Percentiles rank a stretch among this genome's conserved stretches.
These are phyloP conservation scores for Argentina silus DNA, from an alignment of 2,797 vertebrate species.

Conservation along the genomic window DNA sequence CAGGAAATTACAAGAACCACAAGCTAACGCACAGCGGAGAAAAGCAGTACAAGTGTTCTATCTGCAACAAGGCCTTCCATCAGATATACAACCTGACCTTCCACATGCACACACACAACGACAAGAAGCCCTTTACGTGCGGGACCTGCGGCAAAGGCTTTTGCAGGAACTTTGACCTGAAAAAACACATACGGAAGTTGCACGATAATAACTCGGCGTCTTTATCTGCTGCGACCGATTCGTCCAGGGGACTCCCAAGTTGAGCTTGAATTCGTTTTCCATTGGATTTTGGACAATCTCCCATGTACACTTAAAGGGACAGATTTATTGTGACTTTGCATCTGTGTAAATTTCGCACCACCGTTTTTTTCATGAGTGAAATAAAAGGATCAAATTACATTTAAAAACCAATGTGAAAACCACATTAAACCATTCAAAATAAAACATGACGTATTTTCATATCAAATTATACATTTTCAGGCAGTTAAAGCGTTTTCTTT, in stretches of 20 bases:
- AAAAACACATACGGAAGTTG: conserved; percentile 90
- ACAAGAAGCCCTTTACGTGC: conserved; percentile 91
- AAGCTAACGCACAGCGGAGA: conserved; percentile 91
- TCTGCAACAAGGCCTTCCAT: conserved; percentile 92
- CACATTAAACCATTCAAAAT: neutral
- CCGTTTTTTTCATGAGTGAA: neutral
- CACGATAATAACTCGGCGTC: conserved; percentile 79
- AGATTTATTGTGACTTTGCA: conserved; percentile 11
- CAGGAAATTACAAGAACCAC: conserved; percentile 93
- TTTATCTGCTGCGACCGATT: conserved; percentile 70
- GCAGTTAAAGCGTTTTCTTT: neutral
- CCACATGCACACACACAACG: conserved; percentile 93
- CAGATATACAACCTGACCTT: conserved; percentile 91
- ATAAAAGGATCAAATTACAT: conserved; percentile 15
- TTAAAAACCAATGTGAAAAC: conserved; percentile 7
- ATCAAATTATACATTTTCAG: neutral
- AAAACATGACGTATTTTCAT: neutral
- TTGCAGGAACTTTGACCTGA: conserved; percentile 93
- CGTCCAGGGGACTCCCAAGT: conserved; percentile 79
- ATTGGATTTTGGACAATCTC: conserved; percentile 32
- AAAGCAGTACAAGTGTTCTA: conserved; percentile 89
- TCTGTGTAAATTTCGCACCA: neutral
- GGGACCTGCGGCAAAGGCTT: conserved; percentile 90
- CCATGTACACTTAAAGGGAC: conserved; percentile 1
- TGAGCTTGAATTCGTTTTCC: conserved; percentile 43